A percentile compares a stretch with the other conserved stretches of the same genome.
phyloP scores from a whole-genome alignment of 2,113 vertebrate genomes.

The Pteropus alecto region DNA sequence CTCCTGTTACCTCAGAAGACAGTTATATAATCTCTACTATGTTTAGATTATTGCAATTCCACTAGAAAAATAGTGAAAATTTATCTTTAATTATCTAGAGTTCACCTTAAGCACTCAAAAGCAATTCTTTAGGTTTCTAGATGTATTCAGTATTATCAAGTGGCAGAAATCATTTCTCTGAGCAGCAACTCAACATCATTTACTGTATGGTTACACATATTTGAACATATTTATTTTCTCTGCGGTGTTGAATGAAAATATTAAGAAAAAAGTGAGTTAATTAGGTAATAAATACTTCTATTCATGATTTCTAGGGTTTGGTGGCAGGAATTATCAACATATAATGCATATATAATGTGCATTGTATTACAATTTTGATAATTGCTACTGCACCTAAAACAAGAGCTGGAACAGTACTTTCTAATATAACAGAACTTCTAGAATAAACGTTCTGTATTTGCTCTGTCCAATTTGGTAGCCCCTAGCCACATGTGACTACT shows the following conservation, averaged over 20 bases:
- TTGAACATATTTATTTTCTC: constrained; percentile 51
- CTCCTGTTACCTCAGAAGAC: background rate
- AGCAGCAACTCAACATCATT: background rate
- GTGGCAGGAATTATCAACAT: background rate
- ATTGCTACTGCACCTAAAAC: background rate
- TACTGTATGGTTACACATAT: background rate
- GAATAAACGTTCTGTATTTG: background rate
- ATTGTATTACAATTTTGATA: background rate
- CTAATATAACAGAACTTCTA: background rate
- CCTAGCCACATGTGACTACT: background rate
- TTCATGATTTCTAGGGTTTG: background rate
- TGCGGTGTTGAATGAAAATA: background rate
- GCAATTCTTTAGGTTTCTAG: background rate
- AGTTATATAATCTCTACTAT: background rate
- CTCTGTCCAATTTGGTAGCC: background rate
- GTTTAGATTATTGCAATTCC: background rate
- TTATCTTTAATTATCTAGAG: background rate
- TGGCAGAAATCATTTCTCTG: background rate
- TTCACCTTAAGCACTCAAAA: constrained; percentile 35
- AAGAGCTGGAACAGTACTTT: background rate
- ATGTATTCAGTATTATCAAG: background rate
- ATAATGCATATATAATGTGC: background rate
- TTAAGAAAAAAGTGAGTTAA: background rate
- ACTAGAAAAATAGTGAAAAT: background rate
- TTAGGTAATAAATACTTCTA: background rate